phyloP scores from a whole-genome alignment of 1,140 invertebrate genomes.

The Drosophila neocordata region DNA sequence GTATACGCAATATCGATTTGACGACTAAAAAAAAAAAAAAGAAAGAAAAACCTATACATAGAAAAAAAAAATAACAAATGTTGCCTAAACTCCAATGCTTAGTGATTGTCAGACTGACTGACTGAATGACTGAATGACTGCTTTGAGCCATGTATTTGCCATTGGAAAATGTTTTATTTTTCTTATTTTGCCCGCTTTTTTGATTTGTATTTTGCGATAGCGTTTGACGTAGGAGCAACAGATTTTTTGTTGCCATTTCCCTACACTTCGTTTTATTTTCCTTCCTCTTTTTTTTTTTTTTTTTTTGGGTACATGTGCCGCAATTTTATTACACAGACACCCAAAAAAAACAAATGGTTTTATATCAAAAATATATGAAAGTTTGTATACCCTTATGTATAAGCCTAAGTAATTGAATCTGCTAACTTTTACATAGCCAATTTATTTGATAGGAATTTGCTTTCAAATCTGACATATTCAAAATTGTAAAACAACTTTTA shows the following conservation, averaged over 20 bases:
- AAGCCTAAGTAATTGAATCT: no score
- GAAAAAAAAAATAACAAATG: not conserved
- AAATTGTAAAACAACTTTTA: no score
- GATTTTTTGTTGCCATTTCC: constrained; percentile 45
- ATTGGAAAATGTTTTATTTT: constrained; percentile 19
- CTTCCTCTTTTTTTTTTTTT: constrained; percentile 27
- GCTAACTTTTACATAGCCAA: no score
- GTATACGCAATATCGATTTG: constrained; percentile 74
- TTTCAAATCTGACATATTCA: no score
- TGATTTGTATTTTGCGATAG: constrained; percentile 67
- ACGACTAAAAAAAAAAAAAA: no score
- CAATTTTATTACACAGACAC: constrained; percentile 64
- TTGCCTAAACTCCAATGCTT: not conserved
- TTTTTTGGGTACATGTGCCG: constrained; percentile 40
- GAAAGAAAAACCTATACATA: constrained; percentile 14
- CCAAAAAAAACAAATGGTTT: constrained; percentile 20
- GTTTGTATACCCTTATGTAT: constrained; percentile 3
- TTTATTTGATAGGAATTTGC: no score
- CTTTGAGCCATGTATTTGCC: constrained; percentile 27
- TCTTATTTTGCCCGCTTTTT: constrained; percentile 42
- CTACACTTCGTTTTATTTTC: constrained; percentile 8
- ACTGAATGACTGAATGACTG: not conserved
- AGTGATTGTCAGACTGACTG: not conserved
- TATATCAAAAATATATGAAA: not conserved
- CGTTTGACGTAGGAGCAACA: constrained; percentile 79